Percentiles rank a stretch among this genome's conserved stretches.
Conservation (phyloP, 2,113 vertebrate genomes). For the Peromyscus leucopus region DNA sequence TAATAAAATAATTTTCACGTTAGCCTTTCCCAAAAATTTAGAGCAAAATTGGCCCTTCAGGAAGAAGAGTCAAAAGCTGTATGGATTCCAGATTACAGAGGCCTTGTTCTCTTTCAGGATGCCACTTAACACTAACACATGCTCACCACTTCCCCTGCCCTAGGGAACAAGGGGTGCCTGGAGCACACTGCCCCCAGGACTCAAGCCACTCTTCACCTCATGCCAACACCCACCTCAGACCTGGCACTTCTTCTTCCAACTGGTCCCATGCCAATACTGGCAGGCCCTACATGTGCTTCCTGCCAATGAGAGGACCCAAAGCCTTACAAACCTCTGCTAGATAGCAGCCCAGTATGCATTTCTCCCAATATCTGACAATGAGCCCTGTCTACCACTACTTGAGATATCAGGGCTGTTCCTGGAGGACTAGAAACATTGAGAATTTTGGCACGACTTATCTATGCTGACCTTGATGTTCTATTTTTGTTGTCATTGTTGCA, state of each 20-base stretch:
- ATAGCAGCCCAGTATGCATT: neutral
- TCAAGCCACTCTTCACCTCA: neutral
- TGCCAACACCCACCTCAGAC: neutral
- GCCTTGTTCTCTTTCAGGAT: neutral
- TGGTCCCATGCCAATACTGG: neutral
- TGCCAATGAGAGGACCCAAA: neutral
- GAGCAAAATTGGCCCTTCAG: constrained; percentile 17
- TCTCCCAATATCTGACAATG: neutral
- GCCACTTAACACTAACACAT: neutral
- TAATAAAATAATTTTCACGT: neutral
- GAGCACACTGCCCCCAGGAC: neutral
- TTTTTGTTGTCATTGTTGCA: neutral
- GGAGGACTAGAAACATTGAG: neutral
- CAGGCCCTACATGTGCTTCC: neutral
- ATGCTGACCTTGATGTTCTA: neutral
- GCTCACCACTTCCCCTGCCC: neutral
- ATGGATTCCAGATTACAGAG: neutral
- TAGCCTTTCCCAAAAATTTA: neutral
- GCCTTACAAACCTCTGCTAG: neutral
- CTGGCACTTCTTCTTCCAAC: neutral
- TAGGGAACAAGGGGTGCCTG: neutral
- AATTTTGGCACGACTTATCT: neutral
- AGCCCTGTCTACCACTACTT: neutral
- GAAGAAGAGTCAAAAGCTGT: constrained; percentile 15
- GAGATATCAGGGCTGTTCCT: neutral